Evolutionary conservation across 2,797 vertebrate genomes (phyloP), one percentile per base, ranked within the genome.

Genomic region (Mus caroli): DNA sequence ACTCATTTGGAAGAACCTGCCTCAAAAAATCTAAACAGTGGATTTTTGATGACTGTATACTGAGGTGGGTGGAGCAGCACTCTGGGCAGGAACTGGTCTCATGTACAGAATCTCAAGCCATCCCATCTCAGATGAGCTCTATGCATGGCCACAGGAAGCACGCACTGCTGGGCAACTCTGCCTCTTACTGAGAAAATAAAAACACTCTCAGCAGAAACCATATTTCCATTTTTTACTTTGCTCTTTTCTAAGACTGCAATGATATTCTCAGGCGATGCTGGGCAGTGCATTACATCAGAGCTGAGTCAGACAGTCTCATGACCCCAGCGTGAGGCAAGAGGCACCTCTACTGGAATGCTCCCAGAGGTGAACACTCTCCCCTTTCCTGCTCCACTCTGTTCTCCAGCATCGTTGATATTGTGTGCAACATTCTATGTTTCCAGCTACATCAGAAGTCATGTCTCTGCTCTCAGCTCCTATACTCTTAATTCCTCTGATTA

Each of bases 401-500:
- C 56, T 92, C 78, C 15, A 24, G 28, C 26, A 24, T 0, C 52
- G 79, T 52, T 83, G 52, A 10, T 62, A 17, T 0, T 56, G 71
- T 67, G 58, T 88, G 71, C 90, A 31, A 2, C 62, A 52, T 14
- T 92, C n/a, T 76, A n/a, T 64, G 11, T 75, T 50, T 12, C 11
- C 50, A 79, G 43, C 26, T 52, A 46, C 37, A 20, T 50, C n/a
- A 71, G 6, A 40, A 83, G 11, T 22, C 79, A 58, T 10, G 6
- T 17, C 64, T 86, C 20, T 75, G 26, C 86, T 96, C 52, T 85
- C 46, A 86, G 76, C 67, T 60, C 80, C 52, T 88, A 56, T 80
- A 85, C 58, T 95, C 82, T 87, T 52, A 92, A 79, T 69, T 95
- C 86, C 22, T 84, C 12, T 73, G 78, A 40, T 58, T 78, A 52